phyloP scores from a whole-genome alignment of 2,888 invertebrate species.

The Camponotus fellah region DNA sequence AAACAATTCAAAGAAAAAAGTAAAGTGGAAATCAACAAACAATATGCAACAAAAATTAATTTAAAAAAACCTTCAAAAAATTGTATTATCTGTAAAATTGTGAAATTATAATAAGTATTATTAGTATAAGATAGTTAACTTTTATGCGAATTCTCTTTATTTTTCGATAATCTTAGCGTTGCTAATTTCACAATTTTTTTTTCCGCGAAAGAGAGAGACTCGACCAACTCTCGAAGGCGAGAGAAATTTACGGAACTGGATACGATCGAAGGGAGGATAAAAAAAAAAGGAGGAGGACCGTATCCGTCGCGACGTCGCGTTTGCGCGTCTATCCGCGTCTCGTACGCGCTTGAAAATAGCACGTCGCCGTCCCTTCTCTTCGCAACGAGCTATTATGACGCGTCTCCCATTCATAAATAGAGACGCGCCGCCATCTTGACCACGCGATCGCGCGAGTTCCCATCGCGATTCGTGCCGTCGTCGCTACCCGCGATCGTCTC shows the following conservation, averaged over 20 bases:
- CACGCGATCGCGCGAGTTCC: slow-evolving; percentile 65
- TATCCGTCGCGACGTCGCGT: slow-evolving; percentile 49
- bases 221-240: neutral
- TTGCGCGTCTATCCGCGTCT: slow-evolving; percentile 49
- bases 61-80: neutral
- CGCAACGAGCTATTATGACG: slow-evolving; percentile 65
- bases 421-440: slow-evolving; percentile 78
- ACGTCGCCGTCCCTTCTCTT: slow-evolving; percentile 50
- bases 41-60: neutral
- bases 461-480: slow-evolving; percentile 36
- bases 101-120: neutral
- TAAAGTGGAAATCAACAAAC: neutral
- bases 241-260: neutral
- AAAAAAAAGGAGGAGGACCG: slow-evolving; percentile 41
- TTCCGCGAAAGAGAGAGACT: neutral
- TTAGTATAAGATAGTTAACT: neutral
- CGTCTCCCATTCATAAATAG: slow-evolving; percentile 82
- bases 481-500: neutral
- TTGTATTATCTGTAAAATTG: neutral
- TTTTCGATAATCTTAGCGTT: neutral
- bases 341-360: slow-evolving; percentile 75
- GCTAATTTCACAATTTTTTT: neutral
- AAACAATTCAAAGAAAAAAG: neutral
- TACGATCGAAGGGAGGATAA: neutral
- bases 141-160: neutral